phyloP scores from a whole-genome alignment of 2,797 vertebrate species.

The Acestrorhynchus altus region DNA sequence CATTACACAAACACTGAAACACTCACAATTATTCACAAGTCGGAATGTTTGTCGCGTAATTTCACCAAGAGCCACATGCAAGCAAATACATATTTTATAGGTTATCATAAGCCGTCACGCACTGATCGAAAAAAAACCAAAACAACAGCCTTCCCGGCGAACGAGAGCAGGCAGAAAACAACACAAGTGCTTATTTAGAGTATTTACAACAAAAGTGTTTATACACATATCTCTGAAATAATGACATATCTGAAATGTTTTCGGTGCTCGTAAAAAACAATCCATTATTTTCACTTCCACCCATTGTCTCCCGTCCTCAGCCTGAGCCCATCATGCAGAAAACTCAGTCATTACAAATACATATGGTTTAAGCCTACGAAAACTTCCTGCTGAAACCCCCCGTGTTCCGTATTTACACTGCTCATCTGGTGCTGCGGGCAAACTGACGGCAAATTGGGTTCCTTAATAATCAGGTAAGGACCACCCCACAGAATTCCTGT shows the following conservation, averaged over 20 bases:
- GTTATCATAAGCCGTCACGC: background rate
- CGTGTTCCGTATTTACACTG: background rate
- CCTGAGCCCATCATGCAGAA: background rate
- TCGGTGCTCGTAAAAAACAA: constrained; percentile 29
- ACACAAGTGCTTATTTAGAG: constrained; percentile 23
- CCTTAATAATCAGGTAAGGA: no score
- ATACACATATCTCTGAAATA: constrained; percentile 47
- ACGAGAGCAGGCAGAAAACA: constrained; percentile 13
- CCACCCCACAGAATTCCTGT: no score
- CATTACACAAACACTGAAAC: constrained; percentile 5
- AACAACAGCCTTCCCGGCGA: background rate
- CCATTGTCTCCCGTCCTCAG: background rate
- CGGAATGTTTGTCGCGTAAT: constrained; percentile 27
- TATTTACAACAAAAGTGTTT: constrained; percentile 48
- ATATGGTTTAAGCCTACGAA: background rate
- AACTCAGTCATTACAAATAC: background rate
- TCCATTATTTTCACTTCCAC: background rate
- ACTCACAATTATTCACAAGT: background rate
- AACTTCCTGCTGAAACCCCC: background rate
- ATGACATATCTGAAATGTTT: constrained; percentile 26
- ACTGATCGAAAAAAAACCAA: background rate
- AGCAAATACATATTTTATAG: constrained; percentile 5
- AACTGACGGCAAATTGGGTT: background rate
- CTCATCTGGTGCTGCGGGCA: background rate
- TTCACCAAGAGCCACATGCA: constrained; percentile 1